Base-by-base conservation (phyloP, 1,140 invertebrate species). In the Orchesella cincta region DNA sequence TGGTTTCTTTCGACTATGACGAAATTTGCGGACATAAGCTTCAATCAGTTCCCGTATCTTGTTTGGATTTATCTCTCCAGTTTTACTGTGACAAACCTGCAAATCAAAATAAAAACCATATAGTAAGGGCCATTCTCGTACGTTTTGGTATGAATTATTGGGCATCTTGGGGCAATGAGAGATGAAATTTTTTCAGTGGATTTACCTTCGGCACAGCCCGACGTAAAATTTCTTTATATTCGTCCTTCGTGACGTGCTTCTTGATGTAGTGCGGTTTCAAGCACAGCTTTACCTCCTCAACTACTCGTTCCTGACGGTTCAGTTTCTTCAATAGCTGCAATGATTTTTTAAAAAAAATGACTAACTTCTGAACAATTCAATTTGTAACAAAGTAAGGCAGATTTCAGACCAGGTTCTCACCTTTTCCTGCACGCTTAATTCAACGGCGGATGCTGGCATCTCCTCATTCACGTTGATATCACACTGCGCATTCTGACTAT, bases 191-290 rank as follows among this genome's bases (percentile, higher is more conserved):
- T n/a, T 33, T 36, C 23, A n/a, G n/a, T n/a, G n/a, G n/a, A n/a
- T 46, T 84, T 88, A 97, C 97, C 91, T 99, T 99, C 82, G 96
- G 96, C 82, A 99, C 97, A 87, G 95, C 92, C 88, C 95, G 93
- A 82, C 96, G 90, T 87, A 99, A 90, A 83, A 99, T 98, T 84
- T 98, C 94, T 87, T 98, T 99, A 87, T 98, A 98, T 86, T 98
- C 94, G 29, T 98, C 95, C 87, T 99, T 99, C 71, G 90, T 93
- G 67, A 99, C 93, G 83, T 93, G 93, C 84, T 96, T 96, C 84
- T 93, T 94, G 83, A 93, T 94, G 85, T 97, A 99, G 87, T 95
- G 94, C 73, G 96, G 96, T 86, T 98, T 98, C 74, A 98, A 87
- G 78, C 96, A 94, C 80, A 96, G 86, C 88, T 98, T 98, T 16